Base-by-base conservation (phyloP, 2,888 invertebrate species). In the Trypoxylon attenuatum region DNA sequence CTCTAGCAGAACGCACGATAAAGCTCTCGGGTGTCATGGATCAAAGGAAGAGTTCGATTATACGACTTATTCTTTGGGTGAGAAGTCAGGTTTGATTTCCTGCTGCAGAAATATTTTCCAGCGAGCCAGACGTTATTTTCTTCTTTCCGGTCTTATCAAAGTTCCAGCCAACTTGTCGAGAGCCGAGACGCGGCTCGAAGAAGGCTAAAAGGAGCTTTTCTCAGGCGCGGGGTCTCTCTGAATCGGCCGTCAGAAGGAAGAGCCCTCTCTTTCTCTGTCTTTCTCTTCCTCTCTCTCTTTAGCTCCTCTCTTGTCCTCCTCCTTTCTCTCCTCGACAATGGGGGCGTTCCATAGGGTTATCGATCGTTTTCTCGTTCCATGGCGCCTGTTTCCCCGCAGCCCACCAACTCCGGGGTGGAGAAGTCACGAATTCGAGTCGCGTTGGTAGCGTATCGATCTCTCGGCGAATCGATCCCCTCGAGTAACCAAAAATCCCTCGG, bases 311-410 rank as follows among this genome's bases (percentile, higher is more conserved):
- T 27, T 27, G 42, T 39, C 69, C 49, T 54, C 50, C 59, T 66
- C 58, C 76, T 69, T 66, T 64, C 71, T 69, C 73, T 59, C 39
- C 64, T 57, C 69, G 57, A 81, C 81, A 75, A 78, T 76, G 75
- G 78, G 77, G 74, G 78, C 78, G 80, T 81, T 76, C 76, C 78
- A 73, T 76, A 73, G 78, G 74, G 72, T 73, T 80, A 81, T 81
- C 81, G 81, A 81, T 80, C 81, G 81, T 72, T 79, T 73, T 75
- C 75, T 64, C 73, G 67, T 75, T 67, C 62, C 57, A 69, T 51
- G 66, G 50, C 72, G 69, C 75, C 71, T 59, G 65, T 50, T 61
- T 63, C 42, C 59, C 63, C 38, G 52, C 25, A 41, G 16, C 18
- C 46, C 43, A 54, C 46, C 53, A 52, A 53, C 64, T 43, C 39